phyloP scores from a whole-genome alignment of 2,888 invertebrate species.

The Metalampra italica region DNA sequence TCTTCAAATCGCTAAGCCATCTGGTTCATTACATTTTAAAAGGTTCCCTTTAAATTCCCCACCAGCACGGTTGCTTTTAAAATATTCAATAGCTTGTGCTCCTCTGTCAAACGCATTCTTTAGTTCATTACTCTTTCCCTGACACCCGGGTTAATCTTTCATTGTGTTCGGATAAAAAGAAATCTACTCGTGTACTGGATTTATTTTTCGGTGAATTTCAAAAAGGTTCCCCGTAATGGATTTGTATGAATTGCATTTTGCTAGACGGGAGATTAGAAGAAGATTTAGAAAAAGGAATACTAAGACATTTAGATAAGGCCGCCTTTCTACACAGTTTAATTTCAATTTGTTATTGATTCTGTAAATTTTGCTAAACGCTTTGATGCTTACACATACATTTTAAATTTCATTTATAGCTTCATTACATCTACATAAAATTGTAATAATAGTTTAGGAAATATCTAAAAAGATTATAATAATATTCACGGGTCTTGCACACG shows the following conservation, averaged over 20 bases:
- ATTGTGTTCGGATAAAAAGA: constrained; percentile 49
- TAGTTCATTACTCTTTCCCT: constrained; percentile 62
- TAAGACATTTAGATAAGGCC: no score
- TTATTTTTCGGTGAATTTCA: constrained; percentile 25
- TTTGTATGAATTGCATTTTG: constrained; percentile 36
- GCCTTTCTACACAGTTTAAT: no score
- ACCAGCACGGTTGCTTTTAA: constrained; percentile 40
- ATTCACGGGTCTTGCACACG: no score
- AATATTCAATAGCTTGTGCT: constrained; percentile 57
- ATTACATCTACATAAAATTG: no score
- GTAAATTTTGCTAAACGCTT: no score
- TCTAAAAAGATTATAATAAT: no score
- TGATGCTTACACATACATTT: no score
- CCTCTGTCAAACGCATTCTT: constrained; percentile 64
- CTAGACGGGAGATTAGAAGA: background rate
- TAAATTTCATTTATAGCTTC: no score
- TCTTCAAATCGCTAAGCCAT: no score
- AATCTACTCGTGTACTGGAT: constrained; percentile 44
- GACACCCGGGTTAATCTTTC: constrained; percentile 62
- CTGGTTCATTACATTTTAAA: background rate
- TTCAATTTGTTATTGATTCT: no score
- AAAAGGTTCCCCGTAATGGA: constrained; percentile 26
- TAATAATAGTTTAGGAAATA: no score
- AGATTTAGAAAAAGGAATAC: background rate
- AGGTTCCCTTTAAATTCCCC: constrained; percentile 3